phyloP scores from a whole-genome alignment of 2,888 invertebrate genomes.

The Archips crataeganus region DNA sequence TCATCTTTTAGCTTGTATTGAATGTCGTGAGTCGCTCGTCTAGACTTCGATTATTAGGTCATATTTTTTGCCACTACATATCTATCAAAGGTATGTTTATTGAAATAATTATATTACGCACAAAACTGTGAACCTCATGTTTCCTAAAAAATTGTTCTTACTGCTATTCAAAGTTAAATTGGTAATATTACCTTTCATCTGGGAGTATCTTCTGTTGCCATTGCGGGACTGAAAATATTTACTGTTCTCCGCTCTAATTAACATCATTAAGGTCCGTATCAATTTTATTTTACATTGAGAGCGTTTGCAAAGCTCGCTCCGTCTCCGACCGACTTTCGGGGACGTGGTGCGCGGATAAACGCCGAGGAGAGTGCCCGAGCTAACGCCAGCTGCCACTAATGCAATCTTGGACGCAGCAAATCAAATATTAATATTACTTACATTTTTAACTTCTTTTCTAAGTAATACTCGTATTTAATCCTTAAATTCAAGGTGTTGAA shows the following conservation, averaged over 20 bases:
- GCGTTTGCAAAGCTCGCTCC: conserved; percentile 2
- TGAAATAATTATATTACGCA: not conserved
- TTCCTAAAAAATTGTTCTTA: not conserved
- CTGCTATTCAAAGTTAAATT: not conserved
- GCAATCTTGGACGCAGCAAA: conserved; percentile 3
- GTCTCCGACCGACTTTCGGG: not conserved
- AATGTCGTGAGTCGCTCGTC: not conserved
- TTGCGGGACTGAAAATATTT: not conserved
- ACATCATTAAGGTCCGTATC: conserved; percentile 4
- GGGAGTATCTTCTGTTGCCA: not conserved
- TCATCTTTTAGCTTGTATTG: not conserved
- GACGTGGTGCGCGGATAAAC: not conserved
- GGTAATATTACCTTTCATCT: conserved; percentile 4
- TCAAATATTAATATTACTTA: not conserved
- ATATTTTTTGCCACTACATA: not conserved
- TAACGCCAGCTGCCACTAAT: conserved; percentile 4
- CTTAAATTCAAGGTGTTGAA: not conserved
- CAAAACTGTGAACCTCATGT: not conserved
- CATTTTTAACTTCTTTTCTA: not conserved
- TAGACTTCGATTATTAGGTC: not conserved
- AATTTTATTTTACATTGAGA: conserved; percentile 1
- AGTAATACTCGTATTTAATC: conserved; percentile 4
- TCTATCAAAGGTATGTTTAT: not conserved
- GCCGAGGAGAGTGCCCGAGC: conserved; percentile 10
- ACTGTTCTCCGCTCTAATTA: conserved; percentile 1